These are phyloP conservation scores for Brachyalestes nurse DNA, from an alignment of 2,797 vertebrate genomes.

Conservation along the genomic window DNA sequence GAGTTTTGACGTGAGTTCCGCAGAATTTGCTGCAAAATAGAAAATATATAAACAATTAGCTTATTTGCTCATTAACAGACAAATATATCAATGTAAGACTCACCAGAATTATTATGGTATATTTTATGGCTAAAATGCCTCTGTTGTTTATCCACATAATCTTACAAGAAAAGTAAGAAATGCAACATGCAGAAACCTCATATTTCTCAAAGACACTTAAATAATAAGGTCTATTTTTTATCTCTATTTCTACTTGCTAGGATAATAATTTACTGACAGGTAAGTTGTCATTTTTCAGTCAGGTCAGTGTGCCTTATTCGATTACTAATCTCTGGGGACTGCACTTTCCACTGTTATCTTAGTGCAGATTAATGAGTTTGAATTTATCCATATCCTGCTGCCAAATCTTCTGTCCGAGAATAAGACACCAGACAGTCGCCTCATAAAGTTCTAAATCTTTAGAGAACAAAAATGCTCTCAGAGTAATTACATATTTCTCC, in stretches of 20 bases:
- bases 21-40: conserved; percentile 89
- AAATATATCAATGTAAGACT: conserved; percentile 17
- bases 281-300: background rate
- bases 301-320: background rate
- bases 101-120: too few relatives aligned
- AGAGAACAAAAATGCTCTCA: conserved; percentile 44
- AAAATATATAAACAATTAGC: background rate
- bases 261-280: background rate
- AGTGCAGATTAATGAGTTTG: conserved; percentile 66
- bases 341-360: conserved; percentile 20
- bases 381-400: conserved; percentile 69
- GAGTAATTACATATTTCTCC: conserved; percentile 34
- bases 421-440: conserved; percentile 69
- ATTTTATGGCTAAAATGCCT: too few relatives aligned
- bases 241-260: background rate
- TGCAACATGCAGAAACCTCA: too few relatives aligned
- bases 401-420: conserved; percentile 40
- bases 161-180: too few relatives aligned
- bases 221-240: background rate
- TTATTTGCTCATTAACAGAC: background rate
- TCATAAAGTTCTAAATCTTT: conserved; percentile 63
- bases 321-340: conserved; percentile 8
- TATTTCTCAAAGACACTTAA: background rate
- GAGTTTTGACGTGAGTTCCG: conserved; percentile 89
- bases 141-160: too few relatives aligned